Conservation (phyloP, 1,140 invertebrate genomes). For the Apis laboriosa region DNA sequence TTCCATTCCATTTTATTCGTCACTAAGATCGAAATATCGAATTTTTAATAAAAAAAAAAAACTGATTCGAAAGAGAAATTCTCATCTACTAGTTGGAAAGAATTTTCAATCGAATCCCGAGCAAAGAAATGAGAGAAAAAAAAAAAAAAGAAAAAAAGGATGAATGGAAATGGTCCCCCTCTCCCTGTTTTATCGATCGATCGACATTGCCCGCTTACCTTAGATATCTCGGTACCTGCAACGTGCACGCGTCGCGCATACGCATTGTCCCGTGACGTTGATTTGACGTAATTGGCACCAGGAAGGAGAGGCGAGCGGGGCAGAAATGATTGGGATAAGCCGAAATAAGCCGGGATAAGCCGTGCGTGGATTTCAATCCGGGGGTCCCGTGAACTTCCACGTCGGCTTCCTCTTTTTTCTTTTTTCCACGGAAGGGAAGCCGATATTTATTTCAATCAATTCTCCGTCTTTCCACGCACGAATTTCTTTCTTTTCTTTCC, state of each 20-base stretch:
- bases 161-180: constrained; percentile 19
- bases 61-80: too few relatives aligned
- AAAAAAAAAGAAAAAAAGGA: constrained; percentile 58
- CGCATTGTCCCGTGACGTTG: constrained; percentile 78
- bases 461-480: background rate
- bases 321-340: constrained; percentile 81
- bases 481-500: background rate
- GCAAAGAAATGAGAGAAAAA: background rate
- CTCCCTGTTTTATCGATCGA: constrained; percentile 5
- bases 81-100: too few relatives aligned
- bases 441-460: background rate
- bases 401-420: background rate
- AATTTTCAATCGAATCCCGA: background rate
- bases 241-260: constrained; percentile 42
- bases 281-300: constrained; percentile 81
- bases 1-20: too few relatives aligned
- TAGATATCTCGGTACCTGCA: constrained; percentile 44
- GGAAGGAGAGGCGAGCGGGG: constrained; percentile 73
- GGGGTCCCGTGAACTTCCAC: constrained; percentile 40
- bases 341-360: constrained; percentile 79
- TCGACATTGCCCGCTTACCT: constrained; percentile 35
- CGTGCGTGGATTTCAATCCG: constrained; percentile 68
- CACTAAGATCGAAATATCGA: too few relatives aligned
- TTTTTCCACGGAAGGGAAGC: background rate
- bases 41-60: background rate